Percentiles rank a stretch among this genome's conserved stretches.
These are phyloP conservation scores for Parnassius smintheus DNA, from an alignment of 2,888 invertebrate genomes.

Conservation along the genomic window DNA sequence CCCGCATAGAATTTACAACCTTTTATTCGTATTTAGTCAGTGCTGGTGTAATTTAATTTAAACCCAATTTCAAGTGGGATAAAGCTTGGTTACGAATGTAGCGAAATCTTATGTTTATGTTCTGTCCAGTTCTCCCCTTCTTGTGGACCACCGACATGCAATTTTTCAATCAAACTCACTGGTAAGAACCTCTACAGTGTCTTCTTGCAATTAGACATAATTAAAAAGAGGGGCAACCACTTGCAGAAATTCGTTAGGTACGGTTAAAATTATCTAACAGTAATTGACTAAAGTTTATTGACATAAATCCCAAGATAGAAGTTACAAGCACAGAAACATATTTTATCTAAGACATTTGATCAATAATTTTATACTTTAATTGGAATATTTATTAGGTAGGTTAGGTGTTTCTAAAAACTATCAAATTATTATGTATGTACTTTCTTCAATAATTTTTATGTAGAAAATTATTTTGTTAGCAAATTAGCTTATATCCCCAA, in stretches of 20 bases:
- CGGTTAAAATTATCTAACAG: constrained; percentile 3
- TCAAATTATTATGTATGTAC: no score
- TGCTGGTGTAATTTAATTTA: constrained; percentile 36
- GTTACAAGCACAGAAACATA: no score
- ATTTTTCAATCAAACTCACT: constrained; percentile 70
- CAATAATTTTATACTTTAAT: no score
- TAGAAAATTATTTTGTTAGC: background rate
- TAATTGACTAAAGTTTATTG: no score
- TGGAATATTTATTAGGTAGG: no score
- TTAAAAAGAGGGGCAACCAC: constrained; percentile 7
- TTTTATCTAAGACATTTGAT: no score
- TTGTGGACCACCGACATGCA: constrained; percentile 62
- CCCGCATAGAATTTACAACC: constrained; percentile 51
- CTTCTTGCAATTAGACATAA: constrained; percentile 36
- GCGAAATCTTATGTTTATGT: constrained; percentile 28
- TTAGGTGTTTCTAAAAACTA: no score
- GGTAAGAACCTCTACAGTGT: constrained; percentile 36
- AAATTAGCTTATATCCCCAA: background rate
- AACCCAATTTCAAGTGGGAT: constrained; percentile 36
- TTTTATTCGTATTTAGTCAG: constrained; percentile 33
- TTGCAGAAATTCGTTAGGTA: constrained; percentile 22
- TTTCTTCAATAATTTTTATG: background rate
- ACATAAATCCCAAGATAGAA: no score
- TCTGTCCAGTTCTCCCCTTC: constrained; percentile 46
- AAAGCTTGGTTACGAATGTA: constrained; percentile 37